Conservation (phyloP, 2,113 vertebrate species). For the Telmatochromis sp. region DNA sequence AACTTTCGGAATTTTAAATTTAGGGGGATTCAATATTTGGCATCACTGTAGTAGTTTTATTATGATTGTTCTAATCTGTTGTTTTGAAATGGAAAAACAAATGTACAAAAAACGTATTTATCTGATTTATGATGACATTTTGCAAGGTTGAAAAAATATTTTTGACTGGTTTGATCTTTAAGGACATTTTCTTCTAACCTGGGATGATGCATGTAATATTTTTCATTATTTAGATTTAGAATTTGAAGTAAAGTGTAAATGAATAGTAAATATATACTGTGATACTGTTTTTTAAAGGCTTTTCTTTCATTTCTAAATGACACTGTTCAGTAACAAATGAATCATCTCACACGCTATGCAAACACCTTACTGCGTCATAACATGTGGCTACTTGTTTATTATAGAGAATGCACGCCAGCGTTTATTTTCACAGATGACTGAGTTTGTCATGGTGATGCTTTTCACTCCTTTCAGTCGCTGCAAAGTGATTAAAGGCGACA, state of each 20-base stretch:
- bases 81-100: background rate
- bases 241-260: background rate
- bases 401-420: conserved; percentile 46
- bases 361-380: conserved; percentile 60
- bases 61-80: background rate
- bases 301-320: background rate
- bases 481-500: conserved; percentile 42
- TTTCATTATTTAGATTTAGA: background rate
- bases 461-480: conserved; percentile 62
- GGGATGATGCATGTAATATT: background rate
- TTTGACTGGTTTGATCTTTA: background rate
- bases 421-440: conserved; percentile 77
- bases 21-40: background rate
- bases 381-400: conserved; percentile 64
- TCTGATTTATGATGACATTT: background rate
- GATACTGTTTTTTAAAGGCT: background rate
- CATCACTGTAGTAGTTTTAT: background rate
- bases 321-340: background rate
- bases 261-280: background rate
- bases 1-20: background rate
- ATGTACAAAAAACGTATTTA: accelerated
- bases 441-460: conserved; percentile 65
- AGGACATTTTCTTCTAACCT: background rate
- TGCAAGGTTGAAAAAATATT: background rate
- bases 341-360: conserved; percentile 30